Conservation (phyloP, 1,140 invertebrate genomes). For the Drosophila parvula region DNA sequence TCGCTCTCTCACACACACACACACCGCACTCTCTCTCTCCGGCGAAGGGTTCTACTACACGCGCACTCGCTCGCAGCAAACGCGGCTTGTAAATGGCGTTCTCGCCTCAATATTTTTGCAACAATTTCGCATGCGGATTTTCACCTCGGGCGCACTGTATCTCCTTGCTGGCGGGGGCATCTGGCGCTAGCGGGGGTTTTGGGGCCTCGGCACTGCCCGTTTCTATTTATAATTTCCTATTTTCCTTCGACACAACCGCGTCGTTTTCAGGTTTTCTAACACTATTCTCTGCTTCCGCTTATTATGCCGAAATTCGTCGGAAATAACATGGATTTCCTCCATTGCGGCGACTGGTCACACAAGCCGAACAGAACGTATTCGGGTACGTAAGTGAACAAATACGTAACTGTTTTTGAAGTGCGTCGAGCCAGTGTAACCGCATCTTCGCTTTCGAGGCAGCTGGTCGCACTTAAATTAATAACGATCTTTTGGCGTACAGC, state of each 20-base stretch:
- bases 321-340: background rate
- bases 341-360: background rate
- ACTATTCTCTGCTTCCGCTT: slow-evolving; percentile 3
- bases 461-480: too few species aligned
- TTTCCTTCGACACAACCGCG: slow-evolving; percentile 39
- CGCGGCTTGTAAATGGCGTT: slow-evolving; percentile 68
- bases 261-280: slow-evolving; percentile 29
- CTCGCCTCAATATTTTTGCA: slow-evolving; percentile 79
- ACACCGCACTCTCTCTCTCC: slow-evolving; percentile 39
- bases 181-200: slow-evolving; percentile 21
- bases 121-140: slow-evolving; percentile 54
- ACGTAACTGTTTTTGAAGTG: background rate
- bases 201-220: slow-evolving; percentile 40
- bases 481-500: too few species aligned
- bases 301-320: slow-evolving; percentile 2
- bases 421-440: too few species aligned
- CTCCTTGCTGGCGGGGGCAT: slow-evolving; percentile 19
- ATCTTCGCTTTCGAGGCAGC: too few species aligned
- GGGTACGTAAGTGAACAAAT: too few species aligned
- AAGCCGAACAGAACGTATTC: background rate
- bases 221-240: slow-evolving; percentile 47
- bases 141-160: slow-evolving; percentile 52
- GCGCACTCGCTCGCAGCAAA: slow-evolving; percentile 56
- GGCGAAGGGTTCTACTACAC: slow-evolving; percentile 44
- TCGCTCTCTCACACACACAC: slow-evolving; percentile 37